Conservation (phyloP, 2,797 vertebrate genomes). For the Calcarius lapponicus region DNA sequence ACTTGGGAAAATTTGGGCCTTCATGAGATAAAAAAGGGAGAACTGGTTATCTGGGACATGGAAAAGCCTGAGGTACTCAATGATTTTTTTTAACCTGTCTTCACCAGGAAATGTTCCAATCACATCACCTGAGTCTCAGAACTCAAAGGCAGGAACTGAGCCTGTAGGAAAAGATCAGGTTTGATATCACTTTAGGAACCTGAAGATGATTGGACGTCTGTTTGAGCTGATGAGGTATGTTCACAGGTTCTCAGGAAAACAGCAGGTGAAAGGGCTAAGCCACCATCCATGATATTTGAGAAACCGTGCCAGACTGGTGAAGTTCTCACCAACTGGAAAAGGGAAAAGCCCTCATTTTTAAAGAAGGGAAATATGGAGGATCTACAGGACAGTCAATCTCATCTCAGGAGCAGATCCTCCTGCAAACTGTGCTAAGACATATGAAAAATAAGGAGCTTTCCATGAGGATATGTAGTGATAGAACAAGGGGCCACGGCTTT, state of each 20-base stretch:
- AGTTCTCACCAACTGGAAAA: not conserved
- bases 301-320: not conserved
- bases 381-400: not conserved
- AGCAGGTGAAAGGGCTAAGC: not conserved
- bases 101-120: not conserved
- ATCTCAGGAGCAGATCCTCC: not conserved
- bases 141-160: not conserved
- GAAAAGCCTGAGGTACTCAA: not conserved
- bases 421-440: not conserved
- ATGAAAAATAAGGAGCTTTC: not conserved
- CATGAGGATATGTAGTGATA: not conserved
- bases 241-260: not conserved
- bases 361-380: not conserved
- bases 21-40: not conserved
- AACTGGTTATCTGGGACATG: not conserved
- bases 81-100: not conserved
- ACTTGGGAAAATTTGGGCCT: not conserved
- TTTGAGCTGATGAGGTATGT: not conserved
- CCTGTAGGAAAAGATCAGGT: not conserved
- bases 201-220: not conserved
- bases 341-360: accelerated
- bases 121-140: not conserved
- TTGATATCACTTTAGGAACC: not conserved
- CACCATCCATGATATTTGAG: not conserved
- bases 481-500: not conserved